Percentiles rank a stretch among this genome's conserved stretches.
Conservation (phyloP, 2,797 vertebrate genomes). For the Rhabdophis nuchalis region DNA sequence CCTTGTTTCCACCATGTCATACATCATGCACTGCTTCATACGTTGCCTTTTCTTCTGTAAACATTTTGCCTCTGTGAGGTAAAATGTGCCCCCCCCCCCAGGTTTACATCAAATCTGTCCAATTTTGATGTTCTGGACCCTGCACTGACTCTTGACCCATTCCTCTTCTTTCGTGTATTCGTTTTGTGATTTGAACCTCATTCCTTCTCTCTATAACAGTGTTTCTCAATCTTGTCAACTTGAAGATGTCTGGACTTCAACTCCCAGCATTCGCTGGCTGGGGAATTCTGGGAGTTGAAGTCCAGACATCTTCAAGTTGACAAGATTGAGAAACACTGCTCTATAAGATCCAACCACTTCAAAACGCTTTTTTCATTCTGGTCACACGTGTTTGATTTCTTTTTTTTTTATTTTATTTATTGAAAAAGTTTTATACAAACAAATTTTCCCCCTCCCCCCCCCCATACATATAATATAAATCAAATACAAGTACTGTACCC, state of each 20-base stretch:
- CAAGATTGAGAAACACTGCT: too few relatives aligned
- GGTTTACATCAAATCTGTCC: background rate
- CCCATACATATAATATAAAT: too few relatives aligned
- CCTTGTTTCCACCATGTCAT: background rate
- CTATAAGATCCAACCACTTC: background rate
- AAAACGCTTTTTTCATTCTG: background rate
- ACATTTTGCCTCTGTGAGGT: background rate
- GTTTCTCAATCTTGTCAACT: too few relatives aligned
- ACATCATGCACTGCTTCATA: background rate
- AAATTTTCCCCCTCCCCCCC: too few relatives aligned
- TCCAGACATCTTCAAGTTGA: too few relatives aligned
- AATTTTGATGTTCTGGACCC: background rate
- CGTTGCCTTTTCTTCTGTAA: background rate
- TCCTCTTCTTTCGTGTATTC: background rate
- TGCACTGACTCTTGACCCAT: background rate
- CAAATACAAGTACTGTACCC: too few relatives aligned
- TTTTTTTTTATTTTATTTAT: too few relatives aligned
- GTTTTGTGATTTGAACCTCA: background rate
- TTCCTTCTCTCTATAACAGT: background rate
- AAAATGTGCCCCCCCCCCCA: background rate
- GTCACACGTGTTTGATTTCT: background rate
- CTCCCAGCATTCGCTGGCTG: too few relatives aligned
- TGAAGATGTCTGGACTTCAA: too few relatives aligned
- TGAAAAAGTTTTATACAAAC: too few relatives aligned
- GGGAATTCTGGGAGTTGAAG: too few relatives aligned